phyloP scores from a whole-genome alignment of 2,113 vertebrate genomes.

The Catharus minimus region DNA sequence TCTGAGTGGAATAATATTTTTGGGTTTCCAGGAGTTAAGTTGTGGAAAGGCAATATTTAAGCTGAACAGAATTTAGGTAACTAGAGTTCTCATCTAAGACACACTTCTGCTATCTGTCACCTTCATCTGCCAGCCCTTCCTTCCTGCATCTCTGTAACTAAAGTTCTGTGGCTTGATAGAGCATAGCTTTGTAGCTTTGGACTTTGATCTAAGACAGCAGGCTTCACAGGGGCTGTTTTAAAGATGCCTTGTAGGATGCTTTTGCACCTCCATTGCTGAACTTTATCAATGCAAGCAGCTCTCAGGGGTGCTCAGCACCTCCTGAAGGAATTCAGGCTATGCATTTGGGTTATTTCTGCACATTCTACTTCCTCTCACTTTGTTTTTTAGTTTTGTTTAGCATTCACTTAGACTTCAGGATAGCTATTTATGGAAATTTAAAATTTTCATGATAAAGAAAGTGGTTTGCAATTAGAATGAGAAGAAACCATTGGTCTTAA shows the following conservation, averaged over 20 bases:
- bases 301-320: not conserved
- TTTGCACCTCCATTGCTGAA: not conserved
- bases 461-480: not conserved
- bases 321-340: conserved; percentile 8
- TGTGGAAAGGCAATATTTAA: not conserved
- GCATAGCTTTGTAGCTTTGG: not conserved
- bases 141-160: not conserved
- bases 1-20: not conserved
- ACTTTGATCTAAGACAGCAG: not conserved
- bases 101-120: not conserved
- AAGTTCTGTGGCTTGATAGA: not conserved
- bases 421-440: conserved; percentile 7
- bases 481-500: conserved; percentile 4
- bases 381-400: conserved; percentile 11
- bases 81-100: not conserved
- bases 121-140: conserved; percentile 27
- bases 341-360: not conserved
- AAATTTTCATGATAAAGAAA: conserved; percentile 30
- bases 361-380: not conserved
- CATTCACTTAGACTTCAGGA: not conserved
- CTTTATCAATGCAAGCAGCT: not conserved
- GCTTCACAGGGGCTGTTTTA: not conserved
- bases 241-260: not conserved
- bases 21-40: not conserved
- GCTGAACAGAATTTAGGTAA: not conserved